phyloP scores from a whole-genome alignment of 2,888 invertebrate species.

The Chrysomela aeneicollis region DNA sequence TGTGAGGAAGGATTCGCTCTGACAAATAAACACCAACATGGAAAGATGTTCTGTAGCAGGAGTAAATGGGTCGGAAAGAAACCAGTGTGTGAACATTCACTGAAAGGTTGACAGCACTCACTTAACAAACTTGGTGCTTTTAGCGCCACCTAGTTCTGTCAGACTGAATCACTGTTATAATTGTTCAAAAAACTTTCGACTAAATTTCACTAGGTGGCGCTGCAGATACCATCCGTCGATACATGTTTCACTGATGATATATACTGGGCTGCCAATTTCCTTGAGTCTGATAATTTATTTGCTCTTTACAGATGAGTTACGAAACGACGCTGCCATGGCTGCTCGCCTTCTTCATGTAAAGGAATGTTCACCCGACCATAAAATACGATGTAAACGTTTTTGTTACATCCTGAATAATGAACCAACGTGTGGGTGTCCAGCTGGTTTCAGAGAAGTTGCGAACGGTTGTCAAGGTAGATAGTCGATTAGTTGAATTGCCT shows the following conservation, averaged over 20 bases:
- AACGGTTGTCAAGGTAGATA: slow-evolving; percentile 48
- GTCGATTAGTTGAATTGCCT: no score
- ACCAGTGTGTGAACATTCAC: slow-evolving; percentile 61
- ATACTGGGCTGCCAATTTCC: no score
- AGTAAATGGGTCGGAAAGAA: slow-evolving; percentile 66
- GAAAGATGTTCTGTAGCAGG: slow-evolving; percentile 67
- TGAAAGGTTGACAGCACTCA: not conserved
- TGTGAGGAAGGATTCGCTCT: slow-evolving; percentile 65
- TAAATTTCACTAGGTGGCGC: no score
- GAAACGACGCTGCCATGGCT: slow-evolving; percentile 36
- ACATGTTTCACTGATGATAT: no score
- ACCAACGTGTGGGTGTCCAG: slow-evolving; percentile 50
- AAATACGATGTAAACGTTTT: slow-evolving; percentile 60
- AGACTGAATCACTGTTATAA: not conserved
- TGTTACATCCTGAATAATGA: slow-evolving; percentile 53
- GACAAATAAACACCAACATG: slow-evolving; percentile 59
- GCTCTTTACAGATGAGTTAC: slow-evolving; percentile 28
- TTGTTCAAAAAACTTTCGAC: no score
- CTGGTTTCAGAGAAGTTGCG: slow-evolving; percentile 47
- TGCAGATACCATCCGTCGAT: no score
- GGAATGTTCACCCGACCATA: slow-evolving; percentile 42
- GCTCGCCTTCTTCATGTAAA: slow-evolving; percentile 24
- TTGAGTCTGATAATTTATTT: not conserved
- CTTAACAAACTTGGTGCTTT: no score
- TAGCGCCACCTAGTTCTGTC: no score